phyloP scores from a whole-genome alignment of 2,797 vertebrate genomes.

The Chrysocyon brachyurus region DNA sequence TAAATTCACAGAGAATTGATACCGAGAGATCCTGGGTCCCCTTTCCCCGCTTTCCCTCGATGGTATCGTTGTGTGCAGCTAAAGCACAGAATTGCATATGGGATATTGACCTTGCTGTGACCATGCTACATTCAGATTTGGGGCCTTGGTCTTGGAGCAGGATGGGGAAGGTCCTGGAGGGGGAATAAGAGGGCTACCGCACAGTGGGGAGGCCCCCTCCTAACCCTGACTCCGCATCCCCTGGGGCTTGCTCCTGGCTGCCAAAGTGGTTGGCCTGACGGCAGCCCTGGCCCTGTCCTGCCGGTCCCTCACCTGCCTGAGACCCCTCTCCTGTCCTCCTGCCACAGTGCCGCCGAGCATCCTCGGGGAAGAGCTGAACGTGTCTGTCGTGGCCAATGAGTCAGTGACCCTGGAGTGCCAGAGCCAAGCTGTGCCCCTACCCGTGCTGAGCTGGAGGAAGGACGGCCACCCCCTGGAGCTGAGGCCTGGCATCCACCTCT shows the following conservation, averaged over 20 bases:
- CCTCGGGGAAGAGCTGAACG: constrained; percentile 82
- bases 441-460: constrained; percentile 84
- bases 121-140: too few relatives aligned
- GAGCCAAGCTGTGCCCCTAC: not conserved
- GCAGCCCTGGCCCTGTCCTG: fast-evolving
- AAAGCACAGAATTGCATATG: fast-evolving
- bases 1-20: not conserved
- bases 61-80: fast-evolving
- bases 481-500: constrained; percentile 15
- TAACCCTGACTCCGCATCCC: fast-evolving
- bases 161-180: fast-evolving
- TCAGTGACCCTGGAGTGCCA: constrained; percentile 81
- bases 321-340: not conserved
- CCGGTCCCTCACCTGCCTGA: fast-evolving
- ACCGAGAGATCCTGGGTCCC: not conserved
- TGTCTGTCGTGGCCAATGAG: constrained; percentile 76
- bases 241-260: not conserved
- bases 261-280: fast-evolving
- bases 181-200: not conserved
- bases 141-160: not conserved
- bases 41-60: fast-evolving
- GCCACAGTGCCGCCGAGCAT: constrained; percentile 75
- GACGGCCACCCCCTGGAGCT: constrained; percentile 81
- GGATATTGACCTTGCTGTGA: fast-evolving
- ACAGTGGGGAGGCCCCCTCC: fast-evolving